phyloP scores from a whole-genome alignment of 2,797 vertebrate genomes.

The Gobio occitaniae region DNA sequence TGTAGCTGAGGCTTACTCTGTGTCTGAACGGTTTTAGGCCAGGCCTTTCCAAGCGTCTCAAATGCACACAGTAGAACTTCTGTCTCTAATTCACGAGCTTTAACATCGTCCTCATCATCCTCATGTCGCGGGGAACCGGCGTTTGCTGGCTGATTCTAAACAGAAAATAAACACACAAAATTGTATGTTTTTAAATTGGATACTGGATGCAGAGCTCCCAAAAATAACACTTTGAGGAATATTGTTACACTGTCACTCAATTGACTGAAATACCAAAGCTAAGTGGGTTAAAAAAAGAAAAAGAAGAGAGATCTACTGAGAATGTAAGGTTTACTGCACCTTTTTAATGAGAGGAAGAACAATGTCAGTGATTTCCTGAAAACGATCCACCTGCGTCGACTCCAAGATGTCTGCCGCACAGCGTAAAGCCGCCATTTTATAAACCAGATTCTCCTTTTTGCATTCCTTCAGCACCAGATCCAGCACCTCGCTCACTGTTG shows the following conservation, averaged over 20 bases:
- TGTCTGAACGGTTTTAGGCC: constrained; percentile 86
- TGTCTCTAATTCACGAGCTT: constrained; percentile 86
- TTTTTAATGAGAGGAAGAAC: constrained; percentile 93
- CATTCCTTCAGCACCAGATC: constrained; percentile 92
- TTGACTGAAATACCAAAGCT: not conserved
- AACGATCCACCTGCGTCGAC: constrained; percentile 88
- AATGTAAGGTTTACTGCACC: constrained; percentile 73
- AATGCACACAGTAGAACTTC: constrained; percentile 91
- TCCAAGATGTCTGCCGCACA: constrained; percentile 87
- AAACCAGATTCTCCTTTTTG: constrained; percentile 89
- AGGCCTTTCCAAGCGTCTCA: constrained; percentile 91
- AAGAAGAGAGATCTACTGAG: not conserved
- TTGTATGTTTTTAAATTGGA: not conserved
- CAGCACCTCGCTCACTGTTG: constrained; percentile 81
- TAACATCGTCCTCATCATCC: constrained; percentile 79
- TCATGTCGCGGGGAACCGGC: constrained; percentile 62
- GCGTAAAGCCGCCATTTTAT: constrained; percentile 90
- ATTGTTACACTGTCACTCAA: not conserved
- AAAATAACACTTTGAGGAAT: not conserved
- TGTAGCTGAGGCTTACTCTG: constrained; percentile 79
- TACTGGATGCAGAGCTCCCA: not conserved
- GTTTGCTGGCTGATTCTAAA: constrained; percentile 83
- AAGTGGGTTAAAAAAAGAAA: not conserved
- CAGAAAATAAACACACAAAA: not conserved
- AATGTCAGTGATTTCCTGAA: constrained; percentile 86